Base-by-base conservation (phyloP, 2,888 invertebrate genomes). In the Heliconius charithonia region DNA sequence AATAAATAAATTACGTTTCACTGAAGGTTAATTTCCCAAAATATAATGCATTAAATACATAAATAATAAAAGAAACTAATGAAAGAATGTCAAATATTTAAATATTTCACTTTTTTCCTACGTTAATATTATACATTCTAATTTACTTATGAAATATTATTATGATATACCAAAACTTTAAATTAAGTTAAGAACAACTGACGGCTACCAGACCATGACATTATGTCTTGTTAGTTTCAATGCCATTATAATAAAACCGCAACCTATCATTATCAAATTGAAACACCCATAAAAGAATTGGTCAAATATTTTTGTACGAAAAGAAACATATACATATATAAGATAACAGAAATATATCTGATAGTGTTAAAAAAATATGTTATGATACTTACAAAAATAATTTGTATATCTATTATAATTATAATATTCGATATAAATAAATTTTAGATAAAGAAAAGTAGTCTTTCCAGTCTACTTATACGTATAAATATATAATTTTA, bases 141-240 rank as follows among this genome's bases (percentile, higher is more conserved):
- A 56, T 56, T 29, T 65, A 65, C 29, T 29, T 29, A 37, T 37
- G 4, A 69, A 69, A 69, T 41, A 41, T 16, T 25, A 25, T 41
- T 41, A 41, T 16, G 6, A 37, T 13, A 41, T 41, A 69, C 13
- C 41, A 41, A 41, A 41, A 41, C 0, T 69, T 56, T 4, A 16
- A 45, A 45, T 65, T n/a, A 37, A 66, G 22, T 41, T 41, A 69
- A 69, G 67, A 69, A 69, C 67, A 69, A 41, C 16, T n/a, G 25
- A 41, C 25, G 37, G 13, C 37, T 25, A 69, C 7, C 67, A 69
- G 41, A 25, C 67, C 67, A 69, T 69, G 67, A 69, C 67, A 69
- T 69, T 25, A 41, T 41, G 13, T 69, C n/a, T 67, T 41, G 67
- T 25, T 41, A 37, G 67, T n/a, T 41, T n/a, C 67, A 41, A 69